A percentile compares a stretch with the other conserved stretches of the same genome.
Evolutionary conservation across 1,140 invertebrate genomes (phyloP).

Genomic region (Caligus rogercresseyi): DNA sequence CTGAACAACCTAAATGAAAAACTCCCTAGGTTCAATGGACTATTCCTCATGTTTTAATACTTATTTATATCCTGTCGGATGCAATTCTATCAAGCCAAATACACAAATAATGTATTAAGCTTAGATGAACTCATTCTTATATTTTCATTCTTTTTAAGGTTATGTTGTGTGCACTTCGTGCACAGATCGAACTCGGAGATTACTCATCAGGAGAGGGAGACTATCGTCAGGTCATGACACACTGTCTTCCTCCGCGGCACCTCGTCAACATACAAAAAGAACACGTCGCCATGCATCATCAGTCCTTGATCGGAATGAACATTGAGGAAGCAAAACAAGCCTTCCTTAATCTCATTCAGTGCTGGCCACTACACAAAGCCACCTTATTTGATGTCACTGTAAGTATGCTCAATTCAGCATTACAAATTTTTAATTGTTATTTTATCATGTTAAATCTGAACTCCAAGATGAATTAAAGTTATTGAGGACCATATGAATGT

Average conservation of each 20-base stretch:
- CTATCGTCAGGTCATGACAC: slow-evolving; percentile 47
- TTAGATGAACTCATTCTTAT: too few relatives aligned
- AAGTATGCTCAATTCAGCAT: slow-evolving; percentile 24
- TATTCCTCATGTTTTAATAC: too few relatives aligned
- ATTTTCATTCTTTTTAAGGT: slow-evolving; percentile 39
- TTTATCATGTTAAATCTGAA: too few relatives aligned
- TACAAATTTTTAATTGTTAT: not conserved
- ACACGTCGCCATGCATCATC: slow-evolving; percentile 65
- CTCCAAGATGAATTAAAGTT: too few relatives aligned
- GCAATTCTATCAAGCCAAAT: too few relatives aligned
- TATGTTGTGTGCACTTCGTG: slow-evolving; percentile 80
- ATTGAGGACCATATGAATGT: too few relatives aligned
- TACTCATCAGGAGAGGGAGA: slow-evolving; percentile 44
- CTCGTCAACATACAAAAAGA: slow-evolving; percentile 51
- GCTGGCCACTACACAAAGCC: slow-evolving; percentile 75
- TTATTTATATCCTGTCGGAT: too few relatives aligned
- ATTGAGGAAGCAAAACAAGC: slow-evolving; percentile 69
- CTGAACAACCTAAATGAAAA: too few relatives aligned
- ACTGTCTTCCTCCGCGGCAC: slow-evolving; percentile 62
- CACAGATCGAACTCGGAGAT: slow-evolving; percentile 75
- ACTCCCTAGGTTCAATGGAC: too few relatives aligned
- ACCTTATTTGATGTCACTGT: slow-evolving; percentile 88
- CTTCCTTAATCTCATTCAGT: slow-evolving; percentile 79
- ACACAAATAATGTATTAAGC: too few relatives aligned
- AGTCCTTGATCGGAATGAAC: slow-evolving; percentile 63